phyloP scores from a whole-genome alignment of 2,797 vertebrate species.

The Eulemur albifrons region DNA sequence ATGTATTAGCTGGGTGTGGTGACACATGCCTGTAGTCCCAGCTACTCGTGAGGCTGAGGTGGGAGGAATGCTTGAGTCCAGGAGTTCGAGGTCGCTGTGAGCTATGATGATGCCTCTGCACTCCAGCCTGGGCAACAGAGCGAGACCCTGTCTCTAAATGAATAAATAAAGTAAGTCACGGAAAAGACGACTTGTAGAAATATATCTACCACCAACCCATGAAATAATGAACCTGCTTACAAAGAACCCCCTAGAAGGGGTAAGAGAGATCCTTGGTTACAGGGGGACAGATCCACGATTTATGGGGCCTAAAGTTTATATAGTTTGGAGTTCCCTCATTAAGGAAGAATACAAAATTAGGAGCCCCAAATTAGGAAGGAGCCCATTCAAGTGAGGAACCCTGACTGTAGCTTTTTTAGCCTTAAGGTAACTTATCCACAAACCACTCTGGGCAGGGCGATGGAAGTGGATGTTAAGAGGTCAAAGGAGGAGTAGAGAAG shows the following conservation, averaged over 20 bases:
- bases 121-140: too few relatives aligned
- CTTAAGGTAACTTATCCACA: neutral
- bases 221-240: neutral
- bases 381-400: neutral
- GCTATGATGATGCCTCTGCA: too few relatives aligned
- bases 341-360: neutral
- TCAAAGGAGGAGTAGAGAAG: neutral
- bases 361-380: neutral
- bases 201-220: neutral
- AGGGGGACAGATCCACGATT: neutral
- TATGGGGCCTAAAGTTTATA: neutral
- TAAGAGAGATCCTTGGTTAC: neutral
- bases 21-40: too few relatives aligned
- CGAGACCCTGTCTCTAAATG: too few relatives aligned
- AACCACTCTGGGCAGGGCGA: neutral
- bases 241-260: neutral
- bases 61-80: too few relatives aligned
- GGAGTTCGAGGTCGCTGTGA: too few relatives aligned
- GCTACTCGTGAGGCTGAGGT: too few relatives aligned
- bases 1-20: too few relatives aligned
- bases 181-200: constrained; percentile 25
- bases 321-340: neutral
- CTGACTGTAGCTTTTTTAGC: neutral
- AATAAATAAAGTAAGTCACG: neutral
- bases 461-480: neutral